phyloP scores from a whole-genome alignment of 2,797 vertebrate genomes.

The Arremon aurantiirostris region DNA sequence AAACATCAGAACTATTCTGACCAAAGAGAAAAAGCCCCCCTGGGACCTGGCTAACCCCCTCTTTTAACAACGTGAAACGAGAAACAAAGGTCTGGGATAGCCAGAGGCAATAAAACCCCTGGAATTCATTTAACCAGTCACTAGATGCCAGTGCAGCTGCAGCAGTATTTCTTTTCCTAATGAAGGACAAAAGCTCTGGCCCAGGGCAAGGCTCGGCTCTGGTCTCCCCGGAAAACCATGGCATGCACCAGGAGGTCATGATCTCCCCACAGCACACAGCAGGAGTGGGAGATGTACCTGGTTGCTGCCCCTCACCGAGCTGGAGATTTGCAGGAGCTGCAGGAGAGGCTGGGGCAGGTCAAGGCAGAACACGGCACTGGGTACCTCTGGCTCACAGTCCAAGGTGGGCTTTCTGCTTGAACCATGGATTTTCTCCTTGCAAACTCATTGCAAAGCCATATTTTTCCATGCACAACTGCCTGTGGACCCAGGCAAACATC shows the following conservation, averaged over 20 bases:
- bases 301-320: rapidly evolving
- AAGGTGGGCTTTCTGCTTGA: not conserved
- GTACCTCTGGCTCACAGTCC: not conserved
- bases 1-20: conserved; percentile 34
- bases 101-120: conserved; percentile 60
- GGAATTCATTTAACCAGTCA: conserved; percentile 65
- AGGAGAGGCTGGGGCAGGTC: not conserved
- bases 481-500: not conserved
- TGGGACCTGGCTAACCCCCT: conserved; percentile 22
- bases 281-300: rapidly evolving
- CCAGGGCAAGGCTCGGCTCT: not conserved
- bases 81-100: conserved; percentile 7
- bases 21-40: conserved; percentile 46
- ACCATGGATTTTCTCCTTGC: not conserved
- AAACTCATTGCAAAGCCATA: not conserved
- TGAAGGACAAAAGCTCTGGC: conserved; percentile 18
- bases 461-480: not conserved
- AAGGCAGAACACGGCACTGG: rapidly evolving
- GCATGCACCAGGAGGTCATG: rapidly evolving
- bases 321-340: not conserved
- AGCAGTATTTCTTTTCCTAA: conserved; percentile 35
- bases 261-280: not conserved
- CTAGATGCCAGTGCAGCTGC: conserved; percentile 61
- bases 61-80: conserved; percentile 32
- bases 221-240: not conserved